Evolutionary conservation across 1,140 invertebrate genomes (phyloP), one percentile per base, ranked within the genome.

Genomic region (Seison nebaliae): DNA sequence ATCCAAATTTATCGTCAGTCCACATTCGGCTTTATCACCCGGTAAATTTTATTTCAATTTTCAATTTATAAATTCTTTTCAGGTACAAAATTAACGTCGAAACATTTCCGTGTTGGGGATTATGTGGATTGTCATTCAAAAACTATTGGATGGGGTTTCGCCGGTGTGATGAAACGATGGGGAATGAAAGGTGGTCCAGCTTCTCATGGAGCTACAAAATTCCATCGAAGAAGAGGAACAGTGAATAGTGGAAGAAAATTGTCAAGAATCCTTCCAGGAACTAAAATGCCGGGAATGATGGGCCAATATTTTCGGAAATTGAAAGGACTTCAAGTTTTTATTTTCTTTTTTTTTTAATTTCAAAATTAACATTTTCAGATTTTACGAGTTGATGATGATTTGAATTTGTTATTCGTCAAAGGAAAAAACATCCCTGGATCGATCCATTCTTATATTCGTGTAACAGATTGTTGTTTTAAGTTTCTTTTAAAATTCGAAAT

Each of bases 241-340:
- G 81, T 86, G 50, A 83, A 78, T 5, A 49, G 52, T 20, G 58
- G 53, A 8, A 50, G 53, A 38, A 53, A 57, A 46, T 43, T 46
- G 19, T 9, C 18, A 19, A 22, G 5, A 28, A 9, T 35, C 33
- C 20, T 11, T 44, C 17, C 14, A 32, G 88, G 88, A 36, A 84
- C 76, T 19, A 84, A 86, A 64, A 69, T 96, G 72, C 80, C 83
- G 28, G 88, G 88, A 22, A 76, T 86, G 49, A 93, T 94, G 84
- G 88, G 88, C 50, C 59, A 59, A 59, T 43, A 76, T 29, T 51
- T 69, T 63, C 65, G 73, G 45, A 63, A 65, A 22, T 47, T 69
- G 9, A 65, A 65, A 49, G 81, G 79, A 15, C 51, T 77, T 5
- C 70, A 71, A 35, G n/a, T n/a, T n/a, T n/a, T n/a, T n/a, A n/a